phyloP scores from a whole-genome alignment of 2,797 vertebrate species.

The Anolis apletophallus region DNA sequence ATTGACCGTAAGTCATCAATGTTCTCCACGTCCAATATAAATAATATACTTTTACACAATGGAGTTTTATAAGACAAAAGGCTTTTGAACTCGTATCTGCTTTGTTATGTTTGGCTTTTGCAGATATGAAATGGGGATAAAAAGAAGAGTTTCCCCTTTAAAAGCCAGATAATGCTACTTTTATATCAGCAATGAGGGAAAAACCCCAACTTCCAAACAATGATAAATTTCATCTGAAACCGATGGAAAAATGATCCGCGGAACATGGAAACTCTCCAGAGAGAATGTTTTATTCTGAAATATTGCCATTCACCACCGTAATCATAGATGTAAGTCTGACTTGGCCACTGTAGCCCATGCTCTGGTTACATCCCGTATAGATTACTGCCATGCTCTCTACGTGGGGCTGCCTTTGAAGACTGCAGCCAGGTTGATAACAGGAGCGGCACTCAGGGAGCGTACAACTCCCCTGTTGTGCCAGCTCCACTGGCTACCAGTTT shows the following conservation, averaged over 20 bases:
- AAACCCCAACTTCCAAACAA: conserved; percentile 40
- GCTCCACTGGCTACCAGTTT: no score
- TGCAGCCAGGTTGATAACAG: no score
- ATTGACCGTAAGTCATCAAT: conserved; percentile 24
- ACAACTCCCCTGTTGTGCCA: no score
- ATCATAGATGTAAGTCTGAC: no score
- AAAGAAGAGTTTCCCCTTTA: conserved; percentile 34
- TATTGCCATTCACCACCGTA: conserved; percentile 10
- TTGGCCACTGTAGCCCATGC: no score
- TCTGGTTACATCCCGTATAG: no score
- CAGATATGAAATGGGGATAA: no score
- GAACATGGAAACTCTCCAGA: conserved; percentile 40
- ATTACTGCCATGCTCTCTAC: no score
- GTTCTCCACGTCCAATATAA: conserved; percentile 39
- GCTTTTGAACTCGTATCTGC: conserved; percentile 18
- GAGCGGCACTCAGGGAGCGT: no score
- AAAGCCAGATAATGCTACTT: conserved; percentile 71
- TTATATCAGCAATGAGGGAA: conserved; percentile 50
- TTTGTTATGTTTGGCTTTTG: conserved; percentile 31
- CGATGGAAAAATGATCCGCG: conserved; percentile 48
- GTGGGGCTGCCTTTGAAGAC: no score
- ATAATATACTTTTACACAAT: neutral
- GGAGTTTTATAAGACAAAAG: neutral
- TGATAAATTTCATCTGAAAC: conserved; percentile 59
- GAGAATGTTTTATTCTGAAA: conserved; percentile 44